phyloP scores from a whole-genome alignment of 2,113 vertebrate species.

The Indicator maculatus region DNA sequence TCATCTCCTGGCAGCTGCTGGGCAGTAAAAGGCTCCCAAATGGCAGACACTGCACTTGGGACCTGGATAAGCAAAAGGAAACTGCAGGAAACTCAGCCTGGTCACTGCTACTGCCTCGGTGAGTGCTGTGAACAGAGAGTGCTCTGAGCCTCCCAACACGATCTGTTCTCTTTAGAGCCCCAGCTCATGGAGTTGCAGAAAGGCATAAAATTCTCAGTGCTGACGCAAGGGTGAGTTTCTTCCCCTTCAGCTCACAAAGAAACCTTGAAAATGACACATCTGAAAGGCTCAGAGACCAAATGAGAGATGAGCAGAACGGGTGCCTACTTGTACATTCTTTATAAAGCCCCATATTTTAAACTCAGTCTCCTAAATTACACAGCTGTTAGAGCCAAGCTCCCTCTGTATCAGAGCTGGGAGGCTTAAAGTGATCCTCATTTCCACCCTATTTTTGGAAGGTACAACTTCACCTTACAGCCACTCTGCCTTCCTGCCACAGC shows the following conservation, averaged over 20 bases:
- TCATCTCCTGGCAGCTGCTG: background rate
- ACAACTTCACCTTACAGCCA: background rate
- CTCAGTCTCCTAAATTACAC: background rate
- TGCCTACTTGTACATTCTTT: background rate
- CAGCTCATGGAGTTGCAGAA: background rate
- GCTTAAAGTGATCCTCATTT: background rate
- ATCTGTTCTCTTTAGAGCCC: background rate
- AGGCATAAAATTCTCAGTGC: background rate
- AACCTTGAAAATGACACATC: background rate
- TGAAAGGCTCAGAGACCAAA: background rate
- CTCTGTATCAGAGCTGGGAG: background rate
- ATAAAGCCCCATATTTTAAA: background rate
- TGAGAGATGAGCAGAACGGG: background rate
- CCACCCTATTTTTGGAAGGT: background rate
- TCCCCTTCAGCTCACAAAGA: conserved; percentile 1
- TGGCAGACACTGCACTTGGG: accelerated
- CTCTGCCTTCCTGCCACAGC: background rate
- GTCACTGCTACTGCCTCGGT: background rate
- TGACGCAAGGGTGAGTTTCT: background rate
- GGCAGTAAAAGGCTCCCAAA: background rate
- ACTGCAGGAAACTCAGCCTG: background rate
- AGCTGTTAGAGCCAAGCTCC: background rate
- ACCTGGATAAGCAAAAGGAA: background rate
- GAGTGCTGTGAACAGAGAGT: background rate
- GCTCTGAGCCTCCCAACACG: accelerated